These are phyloP conservation scores for Acrobasis consociella DNA, from an alignment of 2,888 invertebrate species.

Conservation along the genomic window DNA sequence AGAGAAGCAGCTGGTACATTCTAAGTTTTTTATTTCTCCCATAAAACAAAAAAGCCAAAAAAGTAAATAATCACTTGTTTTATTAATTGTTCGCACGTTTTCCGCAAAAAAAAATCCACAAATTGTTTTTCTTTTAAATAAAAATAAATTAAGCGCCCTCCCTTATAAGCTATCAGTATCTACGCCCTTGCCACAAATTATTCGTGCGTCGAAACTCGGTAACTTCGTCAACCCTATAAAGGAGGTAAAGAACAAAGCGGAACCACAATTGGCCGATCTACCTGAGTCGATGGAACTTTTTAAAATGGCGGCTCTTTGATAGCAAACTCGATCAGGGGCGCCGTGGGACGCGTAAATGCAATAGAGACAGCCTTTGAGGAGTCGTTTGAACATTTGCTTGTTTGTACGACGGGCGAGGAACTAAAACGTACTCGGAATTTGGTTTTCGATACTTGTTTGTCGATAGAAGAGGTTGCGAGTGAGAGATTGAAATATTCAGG, in stretches of 20 bases:
- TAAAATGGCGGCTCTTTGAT: conserved; percentile 81
- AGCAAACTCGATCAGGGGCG: conserved; percentile 75
- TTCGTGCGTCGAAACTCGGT: conserved; percentile 75
- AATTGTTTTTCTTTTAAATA: too few species aligned
- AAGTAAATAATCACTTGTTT: too few species aligned
- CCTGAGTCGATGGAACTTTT: conserved; percentile 76
- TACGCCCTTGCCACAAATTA: conserved; percentile 49
- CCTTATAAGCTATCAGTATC: too few species aligned
- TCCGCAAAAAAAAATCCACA: too few species aligned
- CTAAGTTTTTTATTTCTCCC: too few species aligned
- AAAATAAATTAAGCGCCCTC: too few species aligned
- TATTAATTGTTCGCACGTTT: too few species aligned
- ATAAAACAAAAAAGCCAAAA: too few species aligned
- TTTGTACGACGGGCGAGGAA: conserved; percentile 37
- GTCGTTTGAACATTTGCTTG: conserved; percentile 64
- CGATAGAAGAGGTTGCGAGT: conserved; percentile 1
- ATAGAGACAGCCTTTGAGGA: conserved; percentile 78
- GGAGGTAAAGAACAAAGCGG: conserved; percentile 77
- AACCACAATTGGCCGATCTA: conserved; percentile 77
- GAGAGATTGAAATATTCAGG: not conserved
- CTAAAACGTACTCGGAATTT: conserved; percentile 15
- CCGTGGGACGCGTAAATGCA: conserved; percentile 80
- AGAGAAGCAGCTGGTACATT: too few species aligned
- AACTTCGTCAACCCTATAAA: conserved; percentile 79
- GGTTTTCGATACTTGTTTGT: conserved; percentile 11